Percentiles rank a stretch among this genome's conserved stretches.
phyloP scores from a whole-genome alignment of 2,113 vertebrate species.

The Myanophis thanlyinensis region DNA sequence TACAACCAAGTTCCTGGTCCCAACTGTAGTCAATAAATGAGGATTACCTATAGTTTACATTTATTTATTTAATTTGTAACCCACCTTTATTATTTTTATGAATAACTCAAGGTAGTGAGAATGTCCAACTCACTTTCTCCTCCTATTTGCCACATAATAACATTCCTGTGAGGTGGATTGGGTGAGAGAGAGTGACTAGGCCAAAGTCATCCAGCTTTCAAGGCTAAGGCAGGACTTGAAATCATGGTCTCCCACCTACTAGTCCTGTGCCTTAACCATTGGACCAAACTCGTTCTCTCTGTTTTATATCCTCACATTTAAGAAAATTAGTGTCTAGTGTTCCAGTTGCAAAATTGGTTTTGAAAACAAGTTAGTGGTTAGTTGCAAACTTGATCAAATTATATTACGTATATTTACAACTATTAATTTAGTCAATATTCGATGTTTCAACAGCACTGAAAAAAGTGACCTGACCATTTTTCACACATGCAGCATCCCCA shows the following conservation, averaged over 20 bases:
- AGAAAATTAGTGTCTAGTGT: not conserved
- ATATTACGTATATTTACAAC: not conserved
- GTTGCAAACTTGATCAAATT: not conserved
- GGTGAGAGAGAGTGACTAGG: not conserved
- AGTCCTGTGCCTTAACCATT: too few relatives aligned
- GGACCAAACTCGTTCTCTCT: not conserved
- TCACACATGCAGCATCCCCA: not conserved
- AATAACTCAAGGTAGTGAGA: not conserved
- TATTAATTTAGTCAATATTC: not conserved
- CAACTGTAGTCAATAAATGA: not conserved
- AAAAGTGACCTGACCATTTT: not conserved
- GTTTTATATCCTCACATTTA: not conserved
- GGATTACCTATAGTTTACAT: not conserved
- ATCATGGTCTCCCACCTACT: too few relatives aligned
- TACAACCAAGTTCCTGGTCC: not conserved
- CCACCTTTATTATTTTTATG: not conserved
- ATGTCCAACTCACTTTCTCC: not conserved
- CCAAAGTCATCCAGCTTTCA: not conserved
- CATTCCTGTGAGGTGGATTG: not conserved
- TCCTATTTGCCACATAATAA: not conserved
- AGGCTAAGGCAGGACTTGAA: too few relatives aligned
- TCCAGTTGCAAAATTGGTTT: not conserved
- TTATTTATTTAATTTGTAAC: not conserved
- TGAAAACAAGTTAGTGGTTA: not conserved
- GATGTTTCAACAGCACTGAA: not conserved